Conservation (phyloP, 2,797 vertebrate species). For the Ceyx erithaca region DNA sequence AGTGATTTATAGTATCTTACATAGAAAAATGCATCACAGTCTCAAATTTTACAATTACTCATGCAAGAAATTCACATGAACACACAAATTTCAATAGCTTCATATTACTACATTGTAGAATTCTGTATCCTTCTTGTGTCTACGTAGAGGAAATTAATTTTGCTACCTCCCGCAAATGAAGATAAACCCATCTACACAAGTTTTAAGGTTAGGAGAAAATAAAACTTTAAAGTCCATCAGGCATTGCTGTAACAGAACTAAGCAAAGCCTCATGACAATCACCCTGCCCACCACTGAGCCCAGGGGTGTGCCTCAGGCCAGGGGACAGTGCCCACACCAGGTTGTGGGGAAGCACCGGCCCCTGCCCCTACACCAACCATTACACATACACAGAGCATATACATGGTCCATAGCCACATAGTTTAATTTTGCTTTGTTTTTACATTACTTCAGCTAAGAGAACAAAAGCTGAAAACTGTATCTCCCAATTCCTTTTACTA, state of each 20-base stretch:
- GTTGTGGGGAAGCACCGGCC: fast-evolving
- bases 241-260: too few relatives aligned
- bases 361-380: background rate
- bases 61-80: background rate
- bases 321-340: background rate
- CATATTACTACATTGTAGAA: background rate
- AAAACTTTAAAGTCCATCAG: fast-evolving
- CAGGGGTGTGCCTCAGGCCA: fast-evolving
- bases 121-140: background rate
- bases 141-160: background rate
- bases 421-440: background rate
- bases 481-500: background rate
- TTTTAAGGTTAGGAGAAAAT: background rate
- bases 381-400: background rate
- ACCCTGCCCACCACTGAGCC: fast-evolving
- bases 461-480: background rate
- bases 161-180: fast-evolving
- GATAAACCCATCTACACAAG: background rate
- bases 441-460: background rate
- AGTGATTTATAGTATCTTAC: background rate
- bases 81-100: background rate
- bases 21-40: background rate
- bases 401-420: fast-evolving
- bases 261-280: background rate
- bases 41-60: background rate